Evolutionary conservation across 2,888 invertebrate genomes (phyloP), one percentile per base, ranked within the genome.

Genomic region (Masnerella sp.): DNA sequence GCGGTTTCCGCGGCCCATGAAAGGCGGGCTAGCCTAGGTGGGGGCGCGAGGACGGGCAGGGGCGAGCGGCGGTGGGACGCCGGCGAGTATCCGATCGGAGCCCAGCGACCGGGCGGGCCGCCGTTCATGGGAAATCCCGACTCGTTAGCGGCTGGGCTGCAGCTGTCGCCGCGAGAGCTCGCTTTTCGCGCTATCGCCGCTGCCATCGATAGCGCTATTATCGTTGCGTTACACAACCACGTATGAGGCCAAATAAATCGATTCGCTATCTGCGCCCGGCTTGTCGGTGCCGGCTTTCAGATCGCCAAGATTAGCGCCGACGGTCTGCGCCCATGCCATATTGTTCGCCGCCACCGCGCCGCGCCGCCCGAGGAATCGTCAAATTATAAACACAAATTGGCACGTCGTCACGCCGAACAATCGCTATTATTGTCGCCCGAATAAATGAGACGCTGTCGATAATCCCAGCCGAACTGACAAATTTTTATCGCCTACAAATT

Each of bases 141-240:
- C 58, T 68, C 59, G 51, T 68, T 59, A 68, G 52, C 51, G 9
- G 30, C 14, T 38, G 52, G 32, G 45, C 54, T 68, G 54, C 59
- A 52, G 59, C 68, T 68, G 68, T 69, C 68, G 59, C 68, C 68
- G 61, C 68, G 59, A 25, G 45, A 51, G 18, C 61, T 59, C 59
- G 38, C 59, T 59, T 69, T 59, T 59, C 51, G 59, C 38, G 45
- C 36, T 36, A 68, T 68, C 61, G 61, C 61, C 69, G 52, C 38
- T 54, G 69, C 18, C 69, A 69, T 69, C 69, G 17, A 61, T 61
- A 43, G 54, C 38, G 51, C 61, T 54, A 61, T 61, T 52, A 61
- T 68, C 69, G 68, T 11, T 28, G 20, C 52, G 61, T 61, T 69
- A 17, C 68, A 52, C 58, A 59, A 51, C 30, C 59, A 38, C 68